phyloP scores from a whole-genome alignment of 2,113 vertebrate species.

The Phasianus colchicus region DNA sequence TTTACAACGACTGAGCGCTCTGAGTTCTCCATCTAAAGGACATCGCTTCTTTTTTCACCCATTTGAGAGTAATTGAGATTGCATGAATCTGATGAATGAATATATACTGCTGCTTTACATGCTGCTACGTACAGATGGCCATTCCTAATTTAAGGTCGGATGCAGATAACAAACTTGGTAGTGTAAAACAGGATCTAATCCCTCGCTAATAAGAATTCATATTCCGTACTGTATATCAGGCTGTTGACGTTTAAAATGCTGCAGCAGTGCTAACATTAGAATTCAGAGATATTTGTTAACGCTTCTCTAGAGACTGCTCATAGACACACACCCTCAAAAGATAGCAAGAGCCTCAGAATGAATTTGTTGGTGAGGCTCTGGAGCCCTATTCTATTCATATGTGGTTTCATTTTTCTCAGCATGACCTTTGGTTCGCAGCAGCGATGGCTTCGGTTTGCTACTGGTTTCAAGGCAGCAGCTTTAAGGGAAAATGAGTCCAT shows the following conservation, averaged over 20 bases:
- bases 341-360: slow-evolving; percentile 57
- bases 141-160: slow-evolving; percentile 60
- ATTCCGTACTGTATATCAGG: slow-evolving; percentile 11
- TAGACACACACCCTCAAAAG: slow-evolving; percentile 9
- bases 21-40: neutral
- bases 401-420: slow-evolving; percentile 70
- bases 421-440: slow-evolving; percentile 57
- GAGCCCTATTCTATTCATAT: slow-evolving; percentile 50
- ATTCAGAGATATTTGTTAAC: slow-evolving; percentile 71
- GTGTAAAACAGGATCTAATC: slow-evolving; percentile 30
- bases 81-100: neutral
- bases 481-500: slow-evolving; percentile 58
- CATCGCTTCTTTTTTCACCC: neutral
- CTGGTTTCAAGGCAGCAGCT: slow-evolving; percentile 44
- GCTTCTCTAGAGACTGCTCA: slow-evolving; percentile 58
- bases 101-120: neutral
- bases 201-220: slow-evolving; percentile 52
- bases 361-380: slow-evolving; percentile 53
- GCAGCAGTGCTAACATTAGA: neutral
- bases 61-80: neutral
- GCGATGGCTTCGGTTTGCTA: slow-evolving; percentile 24
- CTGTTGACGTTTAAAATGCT: slow-evolving; percentile 15
- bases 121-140: neutral
- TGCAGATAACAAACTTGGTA: slow-evolving; percentile 33
- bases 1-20: neutral